phyloP scores from a whole-genome alignment of 2,797 vertebrate genomes.

The Bovichtus diacanthus region DNA sequence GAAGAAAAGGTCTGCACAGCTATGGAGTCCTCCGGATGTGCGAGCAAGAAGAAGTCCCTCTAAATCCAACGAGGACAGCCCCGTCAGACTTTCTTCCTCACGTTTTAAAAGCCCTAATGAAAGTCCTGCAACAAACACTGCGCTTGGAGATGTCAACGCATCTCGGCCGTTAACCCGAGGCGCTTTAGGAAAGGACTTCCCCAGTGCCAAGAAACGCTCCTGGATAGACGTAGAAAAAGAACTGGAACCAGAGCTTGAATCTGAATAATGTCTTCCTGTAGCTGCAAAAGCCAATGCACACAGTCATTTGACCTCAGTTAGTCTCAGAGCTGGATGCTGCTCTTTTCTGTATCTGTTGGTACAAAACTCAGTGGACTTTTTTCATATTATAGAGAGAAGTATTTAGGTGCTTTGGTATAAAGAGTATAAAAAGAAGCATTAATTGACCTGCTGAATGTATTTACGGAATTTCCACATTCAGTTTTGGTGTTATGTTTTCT shows the following conservation, averaged over 20 bases:
- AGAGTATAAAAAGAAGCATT: slow-evolving; percentile 49
- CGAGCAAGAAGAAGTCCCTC: background rate
- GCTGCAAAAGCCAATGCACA: slow-evolving; percentile 6
- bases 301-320: slow-evolving; percentile 29
- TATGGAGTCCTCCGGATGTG: background rate
- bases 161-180: slow-evolving; percentile 70
- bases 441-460: slow-evolving; percentile 73
- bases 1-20: background rate
- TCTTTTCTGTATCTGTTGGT: slow-evolving; percentile 9
- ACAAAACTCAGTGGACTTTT: slow-evolving; percentile 34
- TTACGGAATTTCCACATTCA: slow-evolving; percentile 1
- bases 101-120: background rate
- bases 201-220: slow-evolving; percentile 79
- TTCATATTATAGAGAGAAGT: slow-evolving; percentile 10
- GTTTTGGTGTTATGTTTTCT: slow-evolving; percentile 23
- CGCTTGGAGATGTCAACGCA: rapidly evolving
- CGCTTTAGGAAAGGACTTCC: slow-evolving; percentile 79
- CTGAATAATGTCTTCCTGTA: slow-evolving; percentile 32
- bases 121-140: background rate
- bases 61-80: slow-evolving; percentile 12
- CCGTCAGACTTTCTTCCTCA: background rate
- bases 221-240: slow-evolving; percentile 79
- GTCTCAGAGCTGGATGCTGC: slow-evolving; percentile 44
- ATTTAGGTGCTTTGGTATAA: slow-evolving; percentile 4
- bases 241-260: slow-evolving; percentile 65